Evolutionary conservation across 2,113 vertebrate genomes (phyloP).

Genomic region (Ascaphus truei): DNA sequence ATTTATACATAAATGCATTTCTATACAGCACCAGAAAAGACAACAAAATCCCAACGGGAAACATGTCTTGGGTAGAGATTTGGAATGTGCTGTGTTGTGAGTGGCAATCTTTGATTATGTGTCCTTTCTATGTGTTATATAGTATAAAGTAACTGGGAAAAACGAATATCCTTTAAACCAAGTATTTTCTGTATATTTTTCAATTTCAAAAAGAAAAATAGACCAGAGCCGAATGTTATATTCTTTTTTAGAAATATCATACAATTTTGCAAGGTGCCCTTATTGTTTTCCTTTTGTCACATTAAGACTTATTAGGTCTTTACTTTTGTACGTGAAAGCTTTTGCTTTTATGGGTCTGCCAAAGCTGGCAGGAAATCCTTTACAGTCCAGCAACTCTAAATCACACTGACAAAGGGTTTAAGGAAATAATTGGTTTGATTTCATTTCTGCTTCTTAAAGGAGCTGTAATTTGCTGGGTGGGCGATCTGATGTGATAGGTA

Average conservation of each 20-base stretch:
- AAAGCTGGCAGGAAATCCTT: conserved; percentile 34
- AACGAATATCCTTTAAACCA: not conserved
- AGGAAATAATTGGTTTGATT: conserved; percentile 38
- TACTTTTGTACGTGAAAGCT: conserved; percentile 16
- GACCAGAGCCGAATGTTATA: not conserved
- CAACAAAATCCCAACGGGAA: no score
- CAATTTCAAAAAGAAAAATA: not conserved
- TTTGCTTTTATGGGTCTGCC: conserved; percentile 30
- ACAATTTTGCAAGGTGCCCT: not conserved
- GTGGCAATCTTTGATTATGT: not conserved
- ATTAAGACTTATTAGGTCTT: conserved; percentile 26
- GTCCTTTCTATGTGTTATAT: not conserved
- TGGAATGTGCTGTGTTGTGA: not conserved
- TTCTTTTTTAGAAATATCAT: not conserved
- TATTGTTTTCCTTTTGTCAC: conserved; percentile 28
- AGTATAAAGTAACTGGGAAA: not conserved
- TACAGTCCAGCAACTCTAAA: conserved; percentile 37
- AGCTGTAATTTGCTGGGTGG: conserved; percentile 34
- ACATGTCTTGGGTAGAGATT: no score
- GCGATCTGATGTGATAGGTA: conserved; percentile 29
- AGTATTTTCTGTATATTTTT: not conserved
- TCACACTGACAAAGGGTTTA: conserved; percentile 35
- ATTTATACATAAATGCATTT: no score
- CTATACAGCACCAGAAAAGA: no score
- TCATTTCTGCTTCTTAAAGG: conserved; percentile 33